These are phyloP conservation scores for Meteorus colon DNA, from an alignment of 2,888 invertebrate genomes.

Conservation along the genomic window DNA sequence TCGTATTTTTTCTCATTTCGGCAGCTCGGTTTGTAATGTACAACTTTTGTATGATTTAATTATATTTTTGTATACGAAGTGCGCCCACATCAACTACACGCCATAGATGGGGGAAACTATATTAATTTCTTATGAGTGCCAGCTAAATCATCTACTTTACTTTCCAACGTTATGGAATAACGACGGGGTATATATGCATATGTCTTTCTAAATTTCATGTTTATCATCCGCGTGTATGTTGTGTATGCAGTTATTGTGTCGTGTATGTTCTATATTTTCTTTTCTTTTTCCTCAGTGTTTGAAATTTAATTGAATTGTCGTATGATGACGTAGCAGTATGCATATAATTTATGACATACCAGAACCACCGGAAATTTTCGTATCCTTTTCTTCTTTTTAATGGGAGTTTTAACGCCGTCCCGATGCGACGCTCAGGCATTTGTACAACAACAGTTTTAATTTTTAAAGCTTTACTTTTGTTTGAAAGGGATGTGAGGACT, in stretches of 20 bases:
- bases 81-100: constrained; percentile 15
- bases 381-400: constrained; percentile 25
- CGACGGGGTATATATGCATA: constrained; percentile 40
- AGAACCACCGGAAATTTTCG: not conserved
- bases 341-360: constrained; percentile 13
- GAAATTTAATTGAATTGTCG: constrained; percentile 9
- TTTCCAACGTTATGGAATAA: constrained; percentile 55
- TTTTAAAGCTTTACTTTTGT: constrained; percentile 44
- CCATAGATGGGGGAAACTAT: constrained; percentile 36
- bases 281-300: not conserved
- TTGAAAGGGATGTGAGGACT: constrained; percentile 7
- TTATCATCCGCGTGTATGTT: constrained; percentile 17
- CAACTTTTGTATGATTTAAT: constrained; percentile 25
- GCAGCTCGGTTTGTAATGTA: constrained; percentile 12
- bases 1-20: constrained; percentile 16
- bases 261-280: constrained; percentile 25
- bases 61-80: constrained; percentile 23
- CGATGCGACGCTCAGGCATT: constrained; percentile 40
- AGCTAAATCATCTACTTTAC: constrained; percentile 46
- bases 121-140: constrained; percentile 20
- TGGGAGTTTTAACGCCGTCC: constrained; percentile 36
- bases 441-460: constrained; percentile 46
- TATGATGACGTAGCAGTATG: not conserved
- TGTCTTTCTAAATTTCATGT: constrained; percentile 35
- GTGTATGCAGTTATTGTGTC: constrained; percentile 27